Base-by-base conservation (phyloP, 2,113 vertebrate species). In the Meriones unguiculatus region DNA sequence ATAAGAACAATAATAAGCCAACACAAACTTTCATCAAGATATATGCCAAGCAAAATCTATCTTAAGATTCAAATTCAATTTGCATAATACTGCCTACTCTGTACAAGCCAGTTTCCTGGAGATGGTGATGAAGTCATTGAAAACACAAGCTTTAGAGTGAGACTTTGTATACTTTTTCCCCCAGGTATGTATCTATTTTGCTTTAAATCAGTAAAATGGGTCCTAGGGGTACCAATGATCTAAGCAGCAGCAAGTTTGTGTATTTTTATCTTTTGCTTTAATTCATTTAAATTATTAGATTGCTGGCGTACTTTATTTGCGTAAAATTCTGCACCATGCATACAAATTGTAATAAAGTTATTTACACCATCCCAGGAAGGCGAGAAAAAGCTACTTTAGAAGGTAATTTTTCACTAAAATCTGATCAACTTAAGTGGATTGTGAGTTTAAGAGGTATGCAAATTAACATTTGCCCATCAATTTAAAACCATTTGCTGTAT, bases 231-330 rank as follows among this genome's bases (percentile, higher is more conserved):
- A 98, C 98, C 98, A 98, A 98, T 98, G 98, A 98, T 98, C 98
- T 97, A 98, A 98, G 98, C 98, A 99, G 98, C 98, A 99, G 98
- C 98, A 98, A 98, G 94, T 98, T 98, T 98, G 98, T 99, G 98
- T 98, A 99, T 99, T 95, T 99, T 95, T 62, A 24, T 96, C 73
- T n/a, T 77, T 97, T 92, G 72, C 94, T 98, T 98, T 98, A 98
- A 99, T 98, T 98, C 95, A 96, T 98, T 99, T 99, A 98, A 98
- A 97, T 98, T 98, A 98, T 97, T 98, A 99, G 98, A 98, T 98
- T 97, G 98, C 99, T 99, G 98, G 98, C 99, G 59, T 13, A 30
- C 25, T 65, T 84, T 7, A 64, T 30, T 41, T 64, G 14, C 25
- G 46, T 41, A 22, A 84, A 64, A 64, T 28, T 41, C n/a, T 65